phyloP scores from a whole-genome alignment of 2,797 vertebrate species.

The Vespertilio murinus region DNA sequence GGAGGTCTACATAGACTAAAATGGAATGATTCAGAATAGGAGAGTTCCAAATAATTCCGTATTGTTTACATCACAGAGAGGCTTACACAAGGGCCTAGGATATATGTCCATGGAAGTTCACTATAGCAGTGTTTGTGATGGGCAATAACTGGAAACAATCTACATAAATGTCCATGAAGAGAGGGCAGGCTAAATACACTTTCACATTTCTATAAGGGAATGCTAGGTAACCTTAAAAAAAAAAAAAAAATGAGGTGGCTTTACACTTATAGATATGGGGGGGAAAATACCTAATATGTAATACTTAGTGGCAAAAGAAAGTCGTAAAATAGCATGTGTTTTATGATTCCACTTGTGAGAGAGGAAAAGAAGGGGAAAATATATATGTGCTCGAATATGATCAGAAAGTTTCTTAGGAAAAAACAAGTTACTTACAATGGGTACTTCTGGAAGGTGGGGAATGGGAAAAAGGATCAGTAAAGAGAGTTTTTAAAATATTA shows the following conservation, averaged over 20 bases:
- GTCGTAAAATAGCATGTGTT: neutral
- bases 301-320: neutral
- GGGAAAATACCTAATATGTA: neutral
- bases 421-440: neutral
- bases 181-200: neutral
- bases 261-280: neutral
- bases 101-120: neutral
- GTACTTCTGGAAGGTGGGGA: slow-evolving; percentile 12
- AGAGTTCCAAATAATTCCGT: neutral
- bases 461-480: neutral
- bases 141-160: neutral
- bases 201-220: slow-evolving; percentile 12
- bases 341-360: neutral
- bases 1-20: neutral
- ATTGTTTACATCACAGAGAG: neutral
- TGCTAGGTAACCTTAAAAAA: neutral
- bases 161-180: neutral
- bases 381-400: neutral
- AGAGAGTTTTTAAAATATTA: neutral
- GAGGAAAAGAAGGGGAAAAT: neutral
- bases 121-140: neutral
- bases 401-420: neutral
- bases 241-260: neutral
- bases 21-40: neutral
- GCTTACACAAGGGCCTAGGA: neutral